These are phyloP conservation scores for Heliconius erato DNA, from an alignment of 2,888 invertebrate genomes.

Conservation along the genomic window DNA sequence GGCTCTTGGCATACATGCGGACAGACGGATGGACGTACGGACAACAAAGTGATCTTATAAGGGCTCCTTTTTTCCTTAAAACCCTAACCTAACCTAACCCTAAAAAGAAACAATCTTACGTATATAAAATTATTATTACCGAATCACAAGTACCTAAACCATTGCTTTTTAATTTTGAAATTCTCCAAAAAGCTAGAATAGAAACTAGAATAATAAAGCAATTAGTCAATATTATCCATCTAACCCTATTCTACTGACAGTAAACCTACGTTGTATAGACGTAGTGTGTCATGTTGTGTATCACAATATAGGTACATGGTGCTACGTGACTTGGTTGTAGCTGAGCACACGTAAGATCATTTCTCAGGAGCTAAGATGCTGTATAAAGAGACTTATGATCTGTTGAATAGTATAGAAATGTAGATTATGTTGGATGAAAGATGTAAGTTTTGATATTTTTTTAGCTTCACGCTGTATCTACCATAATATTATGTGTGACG, in stretches of 20 bases:
- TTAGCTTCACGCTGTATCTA: not conserved
- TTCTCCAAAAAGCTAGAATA: not conserved
- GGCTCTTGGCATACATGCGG: too few species aligned
- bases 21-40: too few species aligned
- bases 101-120: too few species aligned
- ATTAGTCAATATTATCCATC: slow-evolving; percentile 6
- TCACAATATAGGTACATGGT: slow-evolving; percentile 4
- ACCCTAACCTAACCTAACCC: too few species aligned
- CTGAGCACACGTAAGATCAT: slow-evolving; percentile 26
- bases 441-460: not conserved
- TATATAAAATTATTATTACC: too few species aligned
- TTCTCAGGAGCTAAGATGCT: slow-evolving; percentile 19
- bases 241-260: slow-evolving; percentile 16
- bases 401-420: slow-evolving; percentile 7
- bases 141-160: too few species aligned
- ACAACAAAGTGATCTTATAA: too few species aligned
- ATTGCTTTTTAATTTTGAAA: not conserved
- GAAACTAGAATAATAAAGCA: not conserved
- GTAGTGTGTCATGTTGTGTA: not conserved
- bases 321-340: slow-evolving; percentile 30
- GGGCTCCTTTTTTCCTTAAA: too few species aligned
- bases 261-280: slow-evolving; percentile 4
- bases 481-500: too few species aligned
- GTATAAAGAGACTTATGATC: slow-evolving; percentile 1
- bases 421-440: not conserved